A percentile compares a stretch with the other conserved stretches of the same genome.
These are phyloP conservation scores for Diploscapter pachys DNA, from an alignment of 1,140 invertebrate genomes.

Conservation along the genomic window DNA sequence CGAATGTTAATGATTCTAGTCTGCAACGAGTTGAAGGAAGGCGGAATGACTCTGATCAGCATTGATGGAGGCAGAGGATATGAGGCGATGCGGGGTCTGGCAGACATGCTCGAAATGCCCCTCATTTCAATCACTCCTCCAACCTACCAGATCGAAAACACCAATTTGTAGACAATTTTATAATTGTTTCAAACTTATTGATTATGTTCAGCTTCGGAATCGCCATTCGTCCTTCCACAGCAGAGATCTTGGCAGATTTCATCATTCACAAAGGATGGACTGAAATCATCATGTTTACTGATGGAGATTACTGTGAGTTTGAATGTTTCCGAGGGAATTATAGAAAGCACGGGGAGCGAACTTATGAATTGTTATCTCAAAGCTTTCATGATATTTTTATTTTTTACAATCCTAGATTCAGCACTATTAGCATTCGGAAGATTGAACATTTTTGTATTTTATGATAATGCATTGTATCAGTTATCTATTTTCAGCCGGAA, in stretches of 20 bases:
- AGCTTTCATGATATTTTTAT: no score
- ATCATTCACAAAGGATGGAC: conserved; percentile 54
- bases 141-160: conserved; percentile 1
- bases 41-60: conserved; percentile 28
- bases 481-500: conserved; percentile 15
- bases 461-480: background rate
- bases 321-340: no score
- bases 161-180: conserved; percentile 7
- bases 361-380: no score
- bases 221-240: conserved; percentile 48
- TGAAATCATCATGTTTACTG: conserved; percentile 53
- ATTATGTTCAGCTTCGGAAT: conserved; percentile 52
- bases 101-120: conserved; percentile 28
- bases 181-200: no score
- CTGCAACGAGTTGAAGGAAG: conserved; percentile 33
- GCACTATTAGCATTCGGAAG: no score
- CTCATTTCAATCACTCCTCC: conserved; percentile 25
- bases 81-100: conserved; percentile 20
- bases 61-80: conserved; percentile 29
- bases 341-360: no score
- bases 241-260: conserved; percentile 54
- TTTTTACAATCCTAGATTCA: no score
- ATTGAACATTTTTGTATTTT: no score
- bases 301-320: conserved; percentile 42
- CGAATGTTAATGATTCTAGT: conserved; percentile 11